phyloP scores from a whole-genome alignment of 2,113 vertebrate species.

The Serilophus lunatus region DNA sequence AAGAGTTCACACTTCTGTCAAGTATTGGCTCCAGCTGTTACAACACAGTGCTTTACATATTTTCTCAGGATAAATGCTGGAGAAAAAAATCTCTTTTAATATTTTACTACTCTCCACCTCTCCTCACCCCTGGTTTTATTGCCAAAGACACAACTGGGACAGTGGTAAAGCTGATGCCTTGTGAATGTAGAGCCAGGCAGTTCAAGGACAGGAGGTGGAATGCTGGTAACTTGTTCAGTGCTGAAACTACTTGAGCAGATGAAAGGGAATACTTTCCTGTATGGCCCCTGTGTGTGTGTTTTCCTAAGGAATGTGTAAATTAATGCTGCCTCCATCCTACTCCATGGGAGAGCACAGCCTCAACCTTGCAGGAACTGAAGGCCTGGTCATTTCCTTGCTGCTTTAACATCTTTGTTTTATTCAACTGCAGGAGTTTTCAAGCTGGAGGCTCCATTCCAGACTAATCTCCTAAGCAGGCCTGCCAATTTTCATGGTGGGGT shows the following conservation, averaged over 20 bases:
- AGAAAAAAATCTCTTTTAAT: neutral
- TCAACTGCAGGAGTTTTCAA: neutral
- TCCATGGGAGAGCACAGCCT: neutral
- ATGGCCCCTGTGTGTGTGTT: neutral
- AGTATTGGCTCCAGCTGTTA: neutral
- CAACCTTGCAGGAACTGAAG: neutral
- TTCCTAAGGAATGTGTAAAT: neutral
- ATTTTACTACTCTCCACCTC: neutral
- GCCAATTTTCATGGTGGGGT: neutral
- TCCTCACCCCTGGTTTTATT: neutral
- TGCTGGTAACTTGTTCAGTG: rapidly evolving
- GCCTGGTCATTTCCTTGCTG: neutral
- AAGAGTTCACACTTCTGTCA: neutral
- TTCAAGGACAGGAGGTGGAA: neutral
- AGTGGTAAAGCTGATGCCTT: neutral
- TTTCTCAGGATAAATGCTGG: neutral
- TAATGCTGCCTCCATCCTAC: rapidly evolving
- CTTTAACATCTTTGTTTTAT: neutral
- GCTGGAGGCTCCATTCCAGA: neutral
- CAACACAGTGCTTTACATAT: neutral
- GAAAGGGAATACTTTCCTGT: neutral
- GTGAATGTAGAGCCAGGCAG: neutral
- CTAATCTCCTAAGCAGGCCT: neutral
- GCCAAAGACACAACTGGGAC: neutral
- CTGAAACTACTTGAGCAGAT: no score